phyloP scores from a whole-genome alignment of 2,888 invertebrate genomes.

The Helicoverpa assulta region DNA sequence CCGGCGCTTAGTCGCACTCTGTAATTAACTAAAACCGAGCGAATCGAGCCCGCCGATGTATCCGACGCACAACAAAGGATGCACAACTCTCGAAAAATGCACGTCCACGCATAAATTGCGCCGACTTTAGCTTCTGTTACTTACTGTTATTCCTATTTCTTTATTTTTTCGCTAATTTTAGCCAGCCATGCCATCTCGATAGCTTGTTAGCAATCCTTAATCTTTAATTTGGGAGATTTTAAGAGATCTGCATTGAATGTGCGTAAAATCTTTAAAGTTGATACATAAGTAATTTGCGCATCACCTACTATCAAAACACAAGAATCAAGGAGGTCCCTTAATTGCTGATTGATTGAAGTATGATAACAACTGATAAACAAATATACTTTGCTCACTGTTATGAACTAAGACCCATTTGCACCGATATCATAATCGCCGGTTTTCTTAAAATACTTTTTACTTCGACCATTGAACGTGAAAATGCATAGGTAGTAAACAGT shows the following conservation, averaged over 20 bases:
- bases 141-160: slow-evolving; percentile 54
- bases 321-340: no score
- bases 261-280: not conserved
- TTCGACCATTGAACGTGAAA: no score
- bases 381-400: no score
- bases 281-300: not conserved
- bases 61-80: slow-evolving; percentile 77
- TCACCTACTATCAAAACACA: no score
- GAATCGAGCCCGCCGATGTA: slow-evolving; percentile 69
- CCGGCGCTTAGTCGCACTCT: slow-evolving; percentile 80
- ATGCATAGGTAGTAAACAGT: no score
- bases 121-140: slow-evolving; percentile 60
- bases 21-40: slow-evolving; percentile 88
- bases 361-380: no score
- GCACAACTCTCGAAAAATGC: slow-evolving; percentile 77
- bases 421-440: no score
- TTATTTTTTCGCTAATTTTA: slow-evolving; percentile 50
- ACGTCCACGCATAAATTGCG: slow-evolving; percentile 73
- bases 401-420: no score
- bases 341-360: no score
- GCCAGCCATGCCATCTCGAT: slow-evolving; percentile 24
- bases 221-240: slow-evolving; percentile 1
- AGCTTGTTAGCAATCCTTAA: slow-evolving; percentile 1
- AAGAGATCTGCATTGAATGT: not conserved
- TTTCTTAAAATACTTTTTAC: no score